A percentile compares a stretch with the other conserved stretches of the same genome.
phyloP scores from a whole-genome alignment of 2,888 invertebrate genomes.

The Drosophila nigritarsus region DNA sequence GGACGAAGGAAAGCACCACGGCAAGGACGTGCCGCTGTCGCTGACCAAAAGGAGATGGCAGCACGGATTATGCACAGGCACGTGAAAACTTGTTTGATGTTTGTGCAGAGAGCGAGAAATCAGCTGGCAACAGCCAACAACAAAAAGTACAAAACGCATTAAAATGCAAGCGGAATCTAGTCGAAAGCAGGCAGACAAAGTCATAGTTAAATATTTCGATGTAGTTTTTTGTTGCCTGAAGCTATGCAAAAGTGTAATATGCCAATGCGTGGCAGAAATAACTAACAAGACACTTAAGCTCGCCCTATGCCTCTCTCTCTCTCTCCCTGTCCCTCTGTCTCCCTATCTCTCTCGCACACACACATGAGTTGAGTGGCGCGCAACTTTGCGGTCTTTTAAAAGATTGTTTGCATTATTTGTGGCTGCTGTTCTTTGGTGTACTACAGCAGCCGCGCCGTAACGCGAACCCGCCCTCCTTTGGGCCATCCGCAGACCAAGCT shows the following conservation, averaged over 20 bases:
- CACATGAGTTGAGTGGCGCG: slow-evolving; percentile 53
- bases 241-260: slow-evolving; percentile 65
- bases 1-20: not conserved
- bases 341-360: slow-evolving; percentile 9
- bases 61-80: slow-evolving; percentile 75
- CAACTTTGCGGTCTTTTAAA: slow-evolving; percentile 78
- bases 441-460: not conserved
- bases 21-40: slow-evolving; percentile 32
- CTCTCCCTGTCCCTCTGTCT: not conserved
- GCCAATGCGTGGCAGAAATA: slow-evolving; percentile 53
- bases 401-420: slow-evolving; percentile 81
- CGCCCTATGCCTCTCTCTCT: not conserved
- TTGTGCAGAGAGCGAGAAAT: slow-evolving; percentile 60
- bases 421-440: slow-evolving; percentile 51
- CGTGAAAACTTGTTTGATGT: slow-evolving; percentile 74
- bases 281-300: slow-evolving; percentile 11
- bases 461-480: not conserved
- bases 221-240: slow-evolving; percentile 25
- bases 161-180: slow-evolving; percentile 9
- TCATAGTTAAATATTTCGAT: not conserved
- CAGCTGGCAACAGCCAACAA: slow-evolving; percentile 50
- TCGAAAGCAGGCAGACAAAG: not conserved
- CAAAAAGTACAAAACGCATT: slow-evolving; percentile 22
- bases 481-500: slow-evolving; percentile 20
- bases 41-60: slow-evolving; percentile 33